Percentiles rank a stretch among this genome's conserved stretches.
These are phyloP conservation scores for Spinus olivaceus DNA, from an alignment of 2,797 vertebrate species.

Conservation along the genomic window DNA sequence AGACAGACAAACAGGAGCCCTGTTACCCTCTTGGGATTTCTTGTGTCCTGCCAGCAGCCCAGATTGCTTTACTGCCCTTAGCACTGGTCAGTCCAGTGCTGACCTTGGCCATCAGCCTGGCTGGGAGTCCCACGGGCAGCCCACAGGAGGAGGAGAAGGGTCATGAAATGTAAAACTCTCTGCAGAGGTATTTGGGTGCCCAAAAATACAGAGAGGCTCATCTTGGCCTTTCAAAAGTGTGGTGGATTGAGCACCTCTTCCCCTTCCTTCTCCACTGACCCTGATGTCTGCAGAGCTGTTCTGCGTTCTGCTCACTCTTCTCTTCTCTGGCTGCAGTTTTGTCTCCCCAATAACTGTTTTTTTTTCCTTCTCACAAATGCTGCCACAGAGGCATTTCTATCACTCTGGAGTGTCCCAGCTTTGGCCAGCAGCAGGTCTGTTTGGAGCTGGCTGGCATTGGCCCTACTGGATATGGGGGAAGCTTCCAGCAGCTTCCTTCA, in stretches of 20 bases:
- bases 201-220: neutral
- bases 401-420: neutral
- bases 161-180: neutral
- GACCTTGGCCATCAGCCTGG: neutral
- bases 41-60: neutral
- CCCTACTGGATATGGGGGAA: neutral
- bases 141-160: neutral
- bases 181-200: neutral
- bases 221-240: neutral
- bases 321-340: neutral
- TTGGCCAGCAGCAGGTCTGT: neutral
- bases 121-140: neutral
- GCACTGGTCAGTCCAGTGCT: neutral
- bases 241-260: neutral
- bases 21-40: neutral
- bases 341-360: neutral
- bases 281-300: neutral
- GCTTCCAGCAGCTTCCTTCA: neutral
- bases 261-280: neutral
- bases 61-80: neutral
- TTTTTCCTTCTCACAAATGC: neutral
- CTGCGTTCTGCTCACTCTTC: neutral
- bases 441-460: neutral
- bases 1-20: conserved; percentile 8
- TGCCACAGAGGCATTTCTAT: neutral